A percentile compares a stretch with the other conserved stretches of the same genome.
Conservation (phyloP, 2,113 vertebrate species). For the Notarius quadriscutis region DNA sequence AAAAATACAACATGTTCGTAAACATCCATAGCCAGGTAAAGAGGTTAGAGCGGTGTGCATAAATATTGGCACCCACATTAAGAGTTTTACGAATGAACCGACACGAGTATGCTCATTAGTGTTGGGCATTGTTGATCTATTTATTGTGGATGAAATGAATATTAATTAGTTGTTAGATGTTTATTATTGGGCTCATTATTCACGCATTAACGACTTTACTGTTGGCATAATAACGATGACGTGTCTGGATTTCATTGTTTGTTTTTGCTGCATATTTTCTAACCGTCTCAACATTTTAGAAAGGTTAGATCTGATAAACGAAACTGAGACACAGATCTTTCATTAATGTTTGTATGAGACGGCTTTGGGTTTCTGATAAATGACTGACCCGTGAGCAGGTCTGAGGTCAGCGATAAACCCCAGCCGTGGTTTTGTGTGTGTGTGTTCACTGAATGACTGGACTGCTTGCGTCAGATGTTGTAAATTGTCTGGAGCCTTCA, state of each 20-base stretch:
- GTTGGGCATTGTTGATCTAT: neutral
- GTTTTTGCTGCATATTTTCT: neutral
- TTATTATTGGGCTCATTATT: neutral
- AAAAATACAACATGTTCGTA: neutral
- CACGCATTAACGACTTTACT: neutral
- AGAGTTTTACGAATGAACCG: neutral
- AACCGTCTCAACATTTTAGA: neutral
- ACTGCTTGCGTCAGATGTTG: slow-evolving; percentile 32
- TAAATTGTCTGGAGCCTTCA: slow-evolving; percentile 52
- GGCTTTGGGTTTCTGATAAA: neutral
- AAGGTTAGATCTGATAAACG: neutral
- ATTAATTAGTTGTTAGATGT: too few relatives aligned
- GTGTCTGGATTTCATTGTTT: neutral
- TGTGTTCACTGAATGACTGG: slow-evolving; percentile 11
- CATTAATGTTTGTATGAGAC: neutral
- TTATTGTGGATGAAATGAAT: neutral
- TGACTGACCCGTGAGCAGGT: slow-evolving; percentile 16
- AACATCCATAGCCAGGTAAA: neutral
- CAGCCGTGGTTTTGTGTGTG: neutral
- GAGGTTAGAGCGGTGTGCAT: neutral
- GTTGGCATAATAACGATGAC: neutral
- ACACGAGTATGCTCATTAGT: neutral
- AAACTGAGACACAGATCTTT: neutral
- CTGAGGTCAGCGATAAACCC: slow-evolving; percentile 35
- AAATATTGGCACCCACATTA: neutral